phyloP scores from a whole-genome alignment of 2,888 invertebrate genomes.

The Dolichopus griseipennis region DNA sequence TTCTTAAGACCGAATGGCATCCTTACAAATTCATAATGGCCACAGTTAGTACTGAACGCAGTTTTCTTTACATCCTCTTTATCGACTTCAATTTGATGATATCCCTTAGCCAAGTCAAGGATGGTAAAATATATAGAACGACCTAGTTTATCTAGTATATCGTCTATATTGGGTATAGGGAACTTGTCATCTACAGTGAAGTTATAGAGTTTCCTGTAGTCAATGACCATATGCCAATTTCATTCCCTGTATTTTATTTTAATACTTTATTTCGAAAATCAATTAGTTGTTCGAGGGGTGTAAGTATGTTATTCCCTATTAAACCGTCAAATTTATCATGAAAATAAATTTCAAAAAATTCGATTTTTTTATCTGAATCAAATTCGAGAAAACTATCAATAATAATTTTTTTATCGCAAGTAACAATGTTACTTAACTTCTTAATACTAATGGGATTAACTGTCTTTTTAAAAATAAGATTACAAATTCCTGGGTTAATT shows the following conservation, averaged over 20 bases:
- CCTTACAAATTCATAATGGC: too few relatives aligned
- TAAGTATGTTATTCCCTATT: not conserved
- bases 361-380: not conserved
- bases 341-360: not conserved
- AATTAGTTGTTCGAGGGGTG: not conserved
- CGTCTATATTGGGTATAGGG: constrained; percentile 21
- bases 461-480: not conserved
- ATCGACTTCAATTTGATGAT: too few relatives aligned
- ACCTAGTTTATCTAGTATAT: constrained; percentile 21
- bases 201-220: constrained; percentile 20
- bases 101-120: constrained; percentile 19
- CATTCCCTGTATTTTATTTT: not conserved
- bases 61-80: too few relatives aligned
- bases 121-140: constrained; percentile 21
- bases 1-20: too few relatives aligned
- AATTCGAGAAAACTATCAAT: not conserved
- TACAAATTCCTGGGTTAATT: not conserved
- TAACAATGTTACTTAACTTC: not conserved
- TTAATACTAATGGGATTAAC: not conserved
- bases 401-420: not conserved
- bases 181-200: constrained; percentile 21
- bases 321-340: not conserved
- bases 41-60: too few relatives aligned
- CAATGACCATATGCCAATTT: too few relatives aligned
- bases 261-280: not conserved